Conservation (phyloP, 2,797 vertebrate species). For the Pelodytes ibericus region DNA sequence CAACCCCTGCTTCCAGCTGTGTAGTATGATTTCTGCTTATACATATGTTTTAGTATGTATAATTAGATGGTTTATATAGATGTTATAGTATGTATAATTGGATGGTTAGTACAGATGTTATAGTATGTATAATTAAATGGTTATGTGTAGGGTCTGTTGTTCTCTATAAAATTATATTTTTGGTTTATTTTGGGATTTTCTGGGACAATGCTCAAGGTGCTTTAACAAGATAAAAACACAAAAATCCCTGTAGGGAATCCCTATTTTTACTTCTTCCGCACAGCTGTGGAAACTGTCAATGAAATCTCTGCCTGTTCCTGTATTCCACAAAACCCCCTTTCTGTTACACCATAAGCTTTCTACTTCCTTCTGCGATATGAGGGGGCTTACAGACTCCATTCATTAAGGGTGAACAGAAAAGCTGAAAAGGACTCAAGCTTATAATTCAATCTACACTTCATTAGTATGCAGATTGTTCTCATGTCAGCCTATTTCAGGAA, state of each 20-base stretch:
- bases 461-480: neutral
- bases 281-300: conserved; percentile 40
- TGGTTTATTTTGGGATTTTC: conserved; percentile 12
- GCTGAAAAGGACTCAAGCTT: conserved; percentile 4
- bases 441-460: neutral
- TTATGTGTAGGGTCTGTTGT: neutral
- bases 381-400: neutral
- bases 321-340: conserved; percentile 30
- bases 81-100: no score
- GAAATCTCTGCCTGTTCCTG: conserved; percentile 23
- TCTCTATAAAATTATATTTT: neutral
- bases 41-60: no score
- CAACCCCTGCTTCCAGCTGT: no score
- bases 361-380: conserved; percentile 13
- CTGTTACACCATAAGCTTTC: neutral
- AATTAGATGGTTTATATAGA: no score
- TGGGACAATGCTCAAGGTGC: conserved; percentile 20
- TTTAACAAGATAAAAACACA: conserved; percentile 12
- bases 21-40: no score
- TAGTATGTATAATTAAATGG: neutral
- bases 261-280: conserved; percentile 37
- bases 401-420: neutral
- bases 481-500: neutral
- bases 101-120: no score
- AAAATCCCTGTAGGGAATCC: conserved; percentile 22